Conservation (phyloP, 1,140 invertebrate genomes). For the Aleiodes sp. region DNA sequence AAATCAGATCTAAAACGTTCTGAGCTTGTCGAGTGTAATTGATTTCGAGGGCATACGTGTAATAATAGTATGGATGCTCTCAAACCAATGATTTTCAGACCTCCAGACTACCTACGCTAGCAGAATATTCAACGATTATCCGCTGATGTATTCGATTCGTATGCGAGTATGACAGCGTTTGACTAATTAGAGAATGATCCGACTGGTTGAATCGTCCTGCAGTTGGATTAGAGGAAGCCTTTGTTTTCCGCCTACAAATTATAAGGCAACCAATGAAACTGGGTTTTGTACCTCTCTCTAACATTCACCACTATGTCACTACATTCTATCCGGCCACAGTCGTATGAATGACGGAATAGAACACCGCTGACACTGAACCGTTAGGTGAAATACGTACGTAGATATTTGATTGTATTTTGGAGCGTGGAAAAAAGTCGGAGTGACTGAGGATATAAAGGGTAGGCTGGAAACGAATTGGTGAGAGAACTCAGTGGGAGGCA, state of each 20-base stretch:
- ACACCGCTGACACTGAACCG: too few species aligned
- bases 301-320: constrained; percentile 17
- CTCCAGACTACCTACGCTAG: too few species aligned
- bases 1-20: too few species aligned
- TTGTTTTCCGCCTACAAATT: constrained; percentile 53
- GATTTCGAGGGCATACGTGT: background rate
- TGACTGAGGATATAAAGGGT: background rate
- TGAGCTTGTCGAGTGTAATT: background rate
- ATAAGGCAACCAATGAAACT: constrained; percentile 41
- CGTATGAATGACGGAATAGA: too few species aligned
- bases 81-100: constrained; percentile 5
- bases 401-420: too few species aligned
- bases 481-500: constrained; percentile 27
- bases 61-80: background rate
- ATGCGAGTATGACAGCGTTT: constrained; percentile 34
- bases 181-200: constrained; percentile 43
- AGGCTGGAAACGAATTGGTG: background rate
- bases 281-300: background rate
- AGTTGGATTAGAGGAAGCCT: constrained; percentile 53
- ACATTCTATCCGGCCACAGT: background rate
- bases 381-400: too few species aligned
- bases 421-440: too few species aligned
- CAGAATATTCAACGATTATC: too few species aligned
- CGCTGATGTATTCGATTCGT: constrained; percentile 30
- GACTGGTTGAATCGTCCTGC: constrained; percentile 45